Evolutionary conservation across 2,888 invertebrate species (phyloP).

Genomic region (Pteria penguin): DNA sequence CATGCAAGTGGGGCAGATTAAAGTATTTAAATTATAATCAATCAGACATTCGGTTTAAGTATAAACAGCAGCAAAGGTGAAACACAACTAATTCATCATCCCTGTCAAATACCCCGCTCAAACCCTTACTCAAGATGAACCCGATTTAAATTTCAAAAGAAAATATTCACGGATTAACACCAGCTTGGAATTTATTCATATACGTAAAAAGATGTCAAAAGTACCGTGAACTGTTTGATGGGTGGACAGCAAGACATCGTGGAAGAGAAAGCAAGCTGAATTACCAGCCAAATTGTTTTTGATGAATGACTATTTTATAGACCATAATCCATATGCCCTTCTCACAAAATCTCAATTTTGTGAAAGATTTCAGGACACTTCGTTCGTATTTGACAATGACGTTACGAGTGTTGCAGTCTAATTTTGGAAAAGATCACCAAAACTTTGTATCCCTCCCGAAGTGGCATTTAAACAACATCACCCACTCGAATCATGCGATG

Average conservation of each 20-base stretch:
- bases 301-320: background rate
- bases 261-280: background rate
- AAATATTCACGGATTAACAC: constrained; percentile 6
- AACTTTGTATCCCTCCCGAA: no score
- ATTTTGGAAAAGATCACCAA: no score
- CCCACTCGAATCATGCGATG: no score
- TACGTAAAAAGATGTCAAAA: constrained; percentile 3
- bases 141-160: background rate
- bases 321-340: background rate
- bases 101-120: constrained; percentile 3
- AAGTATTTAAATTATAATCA: constrained; percentile 27
- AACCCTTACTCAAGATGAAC: background rate
- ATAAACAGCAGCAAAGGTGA: constrained; percentile 2
- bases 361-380: no score
- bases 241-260: background rate
- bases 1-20: constrained; percentile 19
- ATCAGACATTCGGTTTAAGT: constrained; percentile 9
- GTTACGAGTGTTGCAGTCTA: no score
- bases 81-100: constrained; percentile 8
- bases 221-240: background rate
- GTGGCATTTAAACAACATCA: no score
- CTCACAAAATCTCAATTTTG: no score
- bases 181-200: background rate
- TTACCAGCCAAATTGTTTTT: background rate
- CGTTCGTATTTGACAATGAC: no score